A percentile compares a stretch with the other conserved stretches of the same genome.
Evolutionary conservation across 2,797 vertebrate species (phyloP).

Genomic region (Clarias platycephalus): DNA sequence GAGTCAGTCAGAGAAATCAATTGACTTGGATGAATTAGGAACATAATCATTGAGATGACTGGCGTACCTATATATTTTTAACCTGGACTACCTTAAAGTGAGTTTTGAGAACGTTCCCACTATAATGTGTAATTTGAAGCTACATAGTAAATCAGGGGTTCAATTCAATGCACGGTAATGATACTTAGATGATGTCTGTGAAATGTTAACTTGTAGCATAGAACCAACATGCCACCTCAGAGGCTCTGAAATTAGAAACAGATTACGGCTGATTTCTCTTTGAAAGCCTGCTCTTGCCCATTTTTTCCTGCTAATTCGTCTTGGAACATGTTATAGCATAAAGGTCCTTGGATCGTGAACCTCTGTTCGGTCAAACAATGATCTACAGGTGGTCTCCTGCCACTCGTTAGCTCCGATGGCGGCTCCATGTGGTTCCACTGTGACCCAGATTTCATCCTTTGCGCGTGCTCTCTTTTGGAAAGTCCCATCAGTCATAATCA

Average conservation of each 20-base stretch:
- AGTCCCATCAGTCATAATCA: constrained; percentile 71
- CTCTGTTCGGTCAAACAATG: constrained; percentile 61
- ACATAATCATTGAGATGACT: not conserved
- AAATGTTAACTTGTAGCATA: not conserved
- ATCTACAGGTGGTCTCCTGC: constrained; percentile 61
- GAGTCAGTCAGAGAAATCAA: not conserved
- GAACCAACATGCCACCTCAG: not conserved
- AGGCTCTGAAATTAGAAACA: not conserved
- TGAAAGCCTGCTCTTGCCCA: not conserved
- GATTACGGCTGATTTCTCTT: not conserved
- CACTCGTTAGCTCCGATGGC: constrained; percentile 64
- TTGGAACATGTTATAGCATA: constrained; percentile 38
- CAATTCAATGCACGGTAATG: not conserved
- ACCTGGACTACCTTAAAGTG: not conserved
- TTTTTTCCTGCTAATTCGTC: constrained; percentile 20
- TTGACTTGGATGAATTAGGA: not conserved
- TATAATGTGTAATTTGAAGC: not conserved
- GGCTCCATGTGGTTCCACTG: constrained; percentile 64
- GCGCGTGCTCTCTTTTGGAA: constrained; percentile 62
- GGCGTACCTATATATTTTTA: not conserved
- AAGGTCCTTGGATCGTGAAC: constrained; percentile 53
- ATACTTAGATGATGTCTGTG: not conserved
- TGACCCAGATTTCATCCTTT: constrained; percentile 71
- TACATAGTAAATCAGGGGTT: not conserved
- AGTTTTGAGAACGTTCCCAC: not conserved